phyloP scores from a whole-genome alignment of 2,113 vertebrate species.

The Otis tarda region DNA sequence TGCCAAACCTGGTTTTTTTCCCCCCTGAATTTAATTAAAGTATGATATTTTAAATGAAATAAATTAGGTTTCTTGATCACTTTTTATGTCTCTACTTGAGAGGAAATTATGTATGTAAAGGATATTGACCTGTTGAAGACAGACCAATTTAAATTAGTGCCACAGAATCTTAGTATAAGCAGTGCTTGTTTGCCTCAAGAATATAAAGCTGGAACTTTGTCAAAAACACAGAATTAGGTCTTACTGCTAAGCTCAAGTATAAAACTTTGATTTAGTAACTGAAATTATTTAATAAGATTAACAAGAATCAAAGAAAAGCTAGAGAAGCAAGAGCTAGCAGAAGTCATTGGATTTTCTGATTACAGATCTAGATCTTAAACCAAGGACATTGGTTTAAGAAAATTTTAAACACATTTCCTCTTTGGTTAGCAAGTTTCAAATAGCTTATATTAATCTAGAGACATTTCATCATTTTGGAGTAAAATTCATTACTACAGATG shows the following conservation, averaged over 20 bases:
- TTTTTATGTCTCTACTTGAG: not conserved
- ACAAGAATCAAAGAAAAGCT: not conserved
- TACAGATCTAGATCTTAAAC: not conserved
- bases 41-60: not conserved
- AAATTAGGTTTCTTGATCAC: not conserved
- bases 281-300: not conserved
- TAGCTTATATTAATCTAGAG: not conserved
- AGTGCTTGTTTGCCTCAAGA: not conserved
- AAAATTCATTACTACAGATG: not conserved
- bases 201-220: not conserved
- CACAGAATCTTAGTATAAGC: not conserved
- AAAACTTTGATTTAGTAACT: not conserved
- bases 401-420: not conserved
- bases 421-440: not conserved
- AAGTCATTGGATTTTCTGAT: not conserved
- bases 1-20: not conserved
- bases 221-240: not conserved
- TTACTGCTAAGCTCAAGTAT: not conserved
- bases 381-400: rapidly evolving
- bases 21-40: not conserved
- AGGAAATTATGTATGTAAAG: not conserved
- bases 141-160: not conserved
- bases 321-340: not conserved
- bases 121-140: not conserved
- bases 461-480: not conserved